phyloP scores from a whole-genome alignment of 1,140 invertebrate species.

The Drepana arcuata region DNA sequence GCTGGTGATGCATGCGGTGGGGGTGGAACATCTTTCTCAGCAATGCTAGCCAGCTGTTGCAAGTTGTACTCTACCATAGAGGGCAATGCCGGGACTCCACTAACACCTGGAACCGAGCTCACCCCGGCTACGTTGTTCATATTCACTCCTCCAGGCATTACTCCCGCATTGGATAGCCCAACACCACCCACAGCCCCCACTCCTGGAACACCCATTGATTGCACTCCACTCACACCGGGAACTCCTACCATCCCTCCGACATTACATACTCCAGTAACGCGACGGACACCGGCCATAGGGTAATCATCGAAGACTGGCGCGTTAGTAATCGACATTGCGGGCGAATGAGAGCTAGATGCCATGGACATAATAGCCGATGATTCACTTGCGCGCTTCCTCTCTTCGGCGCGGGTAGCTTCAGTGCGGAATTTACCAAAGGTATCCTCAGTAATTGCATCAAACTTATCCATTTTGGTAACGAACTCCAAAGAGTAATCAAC shows the following conservation, averaged over 20 bases:
- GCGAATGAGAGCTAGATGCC: conserved; percentile 52
- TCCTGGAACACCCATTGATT: conserved; percentile 37
- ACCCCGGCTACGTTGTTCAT: conserved; percentile 48
- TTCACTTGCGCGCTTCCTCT: conserved; percentile 65
- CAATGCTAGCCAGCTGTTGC: conserved; percentile 84
- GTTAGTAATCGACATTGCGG: conserved; percentile 60
- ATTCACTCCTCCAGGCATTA: conserved; percentile 46
- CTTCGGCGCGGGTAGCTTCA: conserved; percentile 73
- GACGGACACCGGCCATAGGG: conserved; percentile 44
- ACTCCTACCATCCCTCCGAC: conserved; percentile 46
- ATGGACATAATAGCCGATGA: conserved; percentile 80
- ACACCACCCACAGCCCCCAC: conserved; percentile 39
- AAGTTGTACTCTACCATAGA: conserved; percentile 89
- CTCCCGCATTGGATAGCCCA: conserved; percentile 31
- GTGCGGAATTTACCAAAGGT: conserved; percentile 82
- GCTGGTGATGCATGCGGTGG: conserved; percentile 78
- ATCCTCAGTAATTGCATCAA: conserved; percentile 80
- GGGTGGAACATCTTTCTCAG: conserved; percentile 73
- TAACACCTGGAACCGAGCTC: conserved; percentile 40
- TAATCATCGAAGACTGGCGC: conserved; percentile 61
- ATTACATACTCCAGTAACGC: conserved; percentile 43
- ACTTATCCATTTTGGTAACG: conserved; percentile 84
- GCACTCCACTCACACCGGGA: conserved; percentile 36
- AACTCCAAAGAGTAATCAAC: conserved; percentile 86
- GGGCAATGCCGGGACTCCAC: conserved; percentile 64